Conservation (phyloP, 2,113 vertebrate genomes). For the Lynx canadensis region DNA sequence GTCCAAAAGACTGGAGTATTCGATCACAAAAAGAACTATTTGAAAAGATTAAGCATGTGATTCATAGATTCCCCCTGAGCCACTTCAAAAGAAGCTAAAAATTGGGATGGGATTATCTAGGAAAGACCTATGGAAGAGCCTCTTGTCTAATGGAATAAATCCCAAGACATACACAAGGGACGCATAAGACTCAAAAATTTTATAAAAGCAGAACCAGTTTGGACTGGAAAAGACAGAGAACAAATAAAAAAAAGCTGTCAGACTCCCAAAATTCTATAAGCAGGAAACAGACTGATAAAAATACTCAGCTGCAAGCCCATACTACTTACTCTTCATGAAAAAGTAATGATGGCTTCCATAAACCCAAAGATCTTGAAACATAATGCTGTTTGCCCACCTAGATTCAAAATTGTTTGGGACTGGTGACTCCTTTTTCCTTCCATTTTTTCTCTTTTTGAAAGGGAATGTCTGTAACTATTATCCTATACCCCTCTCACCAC, state of each 20-base stretch:
- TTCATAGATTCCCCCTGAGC: neutral
- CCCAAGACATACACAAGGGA: neutral
- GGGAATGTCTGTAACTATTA: neutral
- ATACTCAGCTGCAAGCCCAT: neutral
- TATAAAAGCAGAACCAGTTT: neutral
- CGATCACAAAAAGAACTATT: neutral
- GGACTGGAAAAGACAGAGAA: neutral
- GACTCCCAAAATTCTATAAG: neutral
- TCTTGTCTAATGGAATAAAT: conserved; percentile 1
- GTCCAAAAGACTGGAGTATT: neutral
- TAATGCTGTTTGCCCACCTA: neutral
- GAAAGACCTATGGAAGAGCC: neutral
- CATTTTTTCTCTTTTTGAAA: neutral
- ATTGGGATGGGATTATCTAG: neutral
- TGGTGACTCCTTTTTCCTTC: neutral
- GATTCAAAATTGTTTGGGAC: neutral
- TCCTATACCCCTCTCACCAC: neutral
- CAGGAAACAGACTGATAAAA: neutral
- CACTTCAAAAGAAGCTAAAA: neutral
- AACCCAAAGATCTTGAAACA: neutral
- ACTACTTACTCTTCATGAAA: neutral
- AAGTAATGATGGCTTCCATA: neutral
- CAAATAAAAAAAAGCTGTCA: neutral
- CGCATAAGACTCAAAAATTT: neutral
- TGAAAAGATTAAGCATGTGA: conserved; percentile 2